These are phyloP conservation scores for Agrochola lychnidis DNA, from an alignment of 2,888 invertebrate genomes.

Conservation along the genomic window DNA sequence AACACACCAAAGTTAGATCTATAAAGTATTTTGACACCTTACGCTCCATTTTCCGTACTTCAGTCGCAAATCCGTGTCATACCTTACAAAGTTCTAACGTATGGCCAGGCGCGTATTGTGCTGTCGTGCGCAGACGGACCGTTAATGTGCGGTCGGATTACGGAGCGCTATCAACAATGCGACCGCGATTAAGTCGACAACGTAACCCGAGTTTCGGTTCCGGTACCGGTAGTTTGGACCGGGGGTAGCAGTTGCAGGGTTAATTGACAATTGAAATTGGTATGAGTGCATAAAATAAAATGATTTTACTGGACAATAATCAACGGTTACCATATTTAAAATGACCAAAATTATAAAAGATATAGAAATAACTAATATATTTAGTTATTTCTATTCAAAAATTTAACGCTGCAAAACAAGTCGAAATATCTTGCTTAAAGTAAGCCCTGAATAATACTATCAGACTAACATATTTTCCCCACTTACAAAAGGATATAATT, in stretches of 20 bases:
- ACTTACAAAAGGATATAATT: background rate
- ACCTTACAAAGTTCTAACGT: slow-evolving; percentile 71
- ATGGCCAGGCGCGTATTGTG: slow-evolving; percentile 73
- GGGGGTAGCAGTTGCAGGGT: slow-evolving; percentile 39
- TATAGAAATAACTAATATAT: too few species aligned
- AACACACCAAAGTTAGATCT: background rate
- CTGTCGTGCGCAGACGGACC: slow-evolving; percentile 80
- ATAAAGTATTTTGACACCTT: slow-evolving; percentile 8
- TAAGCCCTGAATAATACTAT: background rate
- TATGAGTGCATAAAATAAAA: background rate
- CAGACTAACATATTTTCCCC: background rate
- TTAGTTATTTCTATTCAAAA: background rate
- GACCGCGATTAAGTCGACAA: slow-evolving; percentile 69
- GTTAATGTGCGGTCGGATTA: slow-evolving; percentile 79
- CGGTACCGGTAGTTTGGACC: slow-evolving; percentile 48
- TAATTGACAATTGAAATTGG: slow-evolving; percentile 54
- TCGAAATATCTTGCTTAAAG: background rate
- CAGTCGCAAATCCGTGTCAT: slow-evolving; percentile 68
- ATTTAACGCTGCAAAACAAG: background rate
- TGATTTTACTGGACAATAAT: background rate
- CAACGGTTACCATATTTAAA: background rate
- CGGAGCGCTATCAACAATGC: slow-evolving; percentile 70
- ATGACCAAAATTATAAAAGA: background rate
- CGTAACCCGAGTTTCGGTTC: slow-evolving; percentile 45
- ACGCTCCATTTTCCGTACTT: slow-evolving; percentile 15